Evolutionary conservation across 1,140 invertebrate species (phyloP), one percentile per base, ranked within the genome.

Genomic region (Atopsyche davidsoni): DNA sequence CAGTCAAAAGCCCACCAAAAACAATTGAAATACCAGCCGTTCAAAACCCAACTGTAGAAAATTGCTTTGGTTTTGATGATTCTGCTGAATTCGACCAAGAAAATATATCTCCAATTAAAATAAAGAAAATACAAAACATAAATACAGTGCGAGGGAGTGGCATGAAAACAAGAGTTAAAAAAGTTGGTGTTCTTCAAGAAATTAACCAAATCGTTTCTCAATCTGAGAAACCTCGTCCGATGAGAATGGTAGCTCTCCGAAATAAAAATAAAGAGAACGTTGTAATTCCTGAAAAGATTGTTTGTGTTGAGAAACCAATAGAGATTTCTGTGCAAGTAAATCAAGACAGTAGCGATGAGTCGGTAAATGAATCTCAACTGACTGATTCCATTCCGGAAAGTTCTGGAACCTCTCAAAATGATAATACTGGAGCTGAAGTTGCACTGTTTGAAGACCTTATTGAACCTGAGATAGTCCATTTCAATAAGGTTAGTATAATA

Each of bases 51-150:
- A 42, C 41, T 4, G n/a, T 57, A 2, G 55, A 57, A n/a, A 50
- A 57, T 46, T 57, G 46, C 23, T 57, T 57, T 19, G 55, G 55
- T 7, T 57, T 57, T 19, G 55, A 57, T 22, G 55, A 57, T 25
- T 52, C 44, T 1, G 10, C 25, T 7, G 50, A 57, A 13, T 23
- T 52, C 21, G 55, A 57, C 43, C 55, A 57, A 51, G 55, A 57
- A 43, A 57, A 57, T 22, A 34, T 57, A 24, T 57, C 55, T 11
- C 55, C 55, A 4, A 43, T 35, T 28, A 50, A 50, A 35, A 31
- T 23, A 18, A 14, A 10, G 10, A 50, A 51, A 47, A 23, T 32
- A 36, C 13, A 35, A 43, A 46, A 52, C 25, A 46, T 52, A 9
- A 52, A 46, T 16, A 14, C 23, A n/a, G 39, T 51, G n/a, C 28